These are phyloP conservation scores for Odontamblyopus lacepedii DNA, from an alignment of 2,797 vertebrate genomes.

Conservation along the genomic window DNA sequence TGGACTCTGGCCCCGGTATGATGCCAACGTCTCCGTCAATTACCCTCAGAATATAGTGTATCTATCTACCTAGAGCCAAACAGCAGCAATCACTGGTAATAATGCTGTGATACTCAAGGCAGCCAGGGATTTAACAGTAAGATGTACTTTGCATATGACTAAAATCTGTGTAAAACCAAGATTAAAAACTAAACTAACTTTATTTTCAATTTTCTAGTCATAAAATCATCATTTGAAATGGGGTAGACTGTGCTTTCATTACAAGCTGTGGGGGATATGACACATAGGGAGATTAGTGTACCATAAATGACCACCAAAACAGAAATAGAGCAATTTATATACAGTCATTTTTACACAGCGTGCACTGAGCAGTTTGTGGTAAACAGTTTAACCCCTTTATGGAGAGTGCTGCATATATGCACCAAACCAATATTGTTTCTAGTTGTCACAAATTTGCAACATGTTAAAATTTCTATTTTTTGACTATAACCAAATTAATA, in stretches of 20 bases:
- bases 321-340: no score
- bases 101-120: background rate
- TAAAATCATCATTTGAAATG: background rate
- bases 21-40: constrained; percentile 5
- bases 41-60: constrained; percentile 3
- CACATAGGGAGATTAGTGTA: no score
- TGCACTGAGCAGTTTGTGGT: background rate
- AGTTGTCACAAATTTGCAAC: no score
- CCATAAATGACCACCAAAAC: no score
- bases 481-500: no score
- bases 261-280: no score
- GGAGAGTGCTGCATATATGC: no score
- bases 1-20: constrained; percentile 16
- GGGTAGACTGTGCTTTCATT: no score
- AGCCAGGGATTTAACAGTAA: background rate
- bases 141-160: no score
- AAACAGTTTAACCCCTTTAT: background rate
- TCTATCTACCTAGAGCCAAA: constrained; percentile 7
- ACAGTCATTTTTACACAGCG: no score
- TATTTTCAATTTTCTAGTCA: background rate
- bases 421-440: no score
- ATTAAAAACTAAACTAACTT: background rate
- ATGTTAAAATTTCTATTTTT: no score
- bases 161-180: background rate
- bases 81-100: constrained; percentile 10